These are phyloP conservation scores for Elysia crispata DNA, from an alignment of 2,888 invertebrate genomes.

Conservation along the genomic window DNA sequence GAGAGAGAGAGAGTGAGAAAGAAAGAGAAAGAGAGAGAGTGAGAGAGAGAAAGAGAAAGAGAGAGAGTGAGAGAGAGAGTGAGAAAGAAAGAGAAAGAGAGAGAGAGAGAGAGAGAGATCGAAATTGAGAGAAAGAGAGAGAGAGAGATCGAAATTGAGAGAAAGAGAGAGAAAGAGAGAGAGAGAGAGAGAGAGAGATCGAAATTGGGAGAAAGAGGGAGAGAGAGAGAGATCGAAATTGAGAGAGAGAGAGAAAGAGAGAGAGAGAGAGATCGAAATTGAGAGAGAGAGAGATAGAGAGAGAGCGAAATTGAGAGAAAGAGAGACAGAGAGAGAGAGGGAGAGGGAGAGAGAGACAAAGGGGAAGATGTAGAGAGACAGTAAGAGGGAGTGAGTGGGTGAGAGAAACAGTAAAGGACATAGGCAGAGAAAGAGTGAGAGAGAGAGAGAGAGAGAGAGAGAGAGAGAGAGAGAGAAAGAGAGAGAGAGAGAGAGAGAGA, in stretches of 20 bases:
- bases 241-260: too few relatives aligned
- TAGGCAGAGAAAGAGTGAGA: constrained; percentile 2
- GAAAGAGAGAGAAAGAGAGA: background rate
- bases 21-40: too few relatives aligned
- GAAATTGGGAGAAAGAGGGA: background rate
- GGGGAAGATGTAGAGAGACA: background rate
- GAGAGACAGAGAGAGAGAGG: background rate
- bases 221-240: too few relatives aligned
- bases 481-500: background rate
- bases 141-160: constrained; percentile 6
- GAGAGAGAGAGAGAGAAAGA: background rate
- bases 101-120: too few relatives aligned
- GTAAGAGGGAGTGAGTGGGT: background rate
- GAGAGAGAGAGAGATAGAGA: too few relatives aligned
- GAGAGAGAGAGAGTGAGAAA: too few relatives aligned
- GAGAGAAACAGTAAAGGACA: background rate
- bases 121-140: too few relatives aligned
- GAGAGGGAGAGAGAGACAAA: too few relatives aligned
- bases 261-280: background rate
- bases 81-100: too few relatives aligned
- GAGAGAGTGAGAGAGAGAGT: too few relatives aligned
- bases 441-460: background rate
- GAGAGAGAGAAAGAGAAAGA: too few relatives aligned
- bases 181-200: background rate
- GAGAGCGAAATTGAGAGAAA: background rate